Evolutionary conservation across 2,113 vertebrate genomes (phyloP), one percentile per base, ranked within the genome.

Genomic region (Ammodytes marinus): DNA sequence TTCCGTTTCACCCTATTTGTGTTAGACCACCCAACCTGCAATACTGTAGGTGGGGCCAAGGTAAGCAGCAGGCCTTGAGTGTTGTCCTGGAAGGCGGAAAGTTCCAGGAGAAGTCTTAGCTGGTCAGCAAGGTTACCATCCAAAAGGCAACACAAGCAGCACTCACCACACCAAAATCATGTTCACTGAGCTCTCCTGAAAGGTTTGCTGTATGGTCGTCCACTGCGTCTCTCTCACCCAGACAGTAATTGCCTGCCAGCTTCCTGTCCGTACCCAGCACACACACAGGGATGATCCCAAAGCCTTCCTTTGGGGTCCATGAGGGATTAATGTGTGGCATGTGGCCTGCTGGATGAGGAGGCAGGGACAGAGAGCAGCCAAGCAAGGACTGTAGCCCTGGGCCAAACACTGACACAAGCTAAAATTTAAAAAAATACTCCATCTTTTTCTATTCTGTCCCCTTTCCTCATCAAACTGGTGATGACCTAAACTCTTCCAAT

Each of bases 321-420:
- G 76, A 79, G 77, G 75, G 84, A 89, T 88, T 85, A 87, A 61
- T 77, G 4, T 27, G 59, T 79, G 79, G 81, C 84, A 88, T 87
- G 82, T 84, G 84, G 82, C 73, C 82, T 11, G 75, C 77, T 14
- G 4, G 65, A 78, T 80, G 81, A 82, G 69, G 61, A 86, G 75
- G 68, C 65, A 58, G 77, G 69, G 27, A 27, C 81, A 60, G 73
- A 52, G 69, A 80, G 69, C 72, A 80, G 70, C 57, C 57, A 69
- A 82, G 80, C 69, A 63, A 55, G 17, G 45, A 83, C 74, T 77
- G 57, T 55, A 59, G 40, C 63, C 69, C 55, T 45, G 45, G 35
- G 72, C 52, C 77, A 55, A 2, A 37, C 39, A 65, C 35, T 74
- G 47, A 12, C 50, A 52, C 40, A 53, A 53, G 19, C 42, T 27